A percentile compares a stretch with the other conserved stretches of the same genome.
These are phyloP conservation scores for Pseudomyrmex sp. DNA, from an alignment of 1,140 invertebrate genomes.

Conservation along the genomic window DNA sequence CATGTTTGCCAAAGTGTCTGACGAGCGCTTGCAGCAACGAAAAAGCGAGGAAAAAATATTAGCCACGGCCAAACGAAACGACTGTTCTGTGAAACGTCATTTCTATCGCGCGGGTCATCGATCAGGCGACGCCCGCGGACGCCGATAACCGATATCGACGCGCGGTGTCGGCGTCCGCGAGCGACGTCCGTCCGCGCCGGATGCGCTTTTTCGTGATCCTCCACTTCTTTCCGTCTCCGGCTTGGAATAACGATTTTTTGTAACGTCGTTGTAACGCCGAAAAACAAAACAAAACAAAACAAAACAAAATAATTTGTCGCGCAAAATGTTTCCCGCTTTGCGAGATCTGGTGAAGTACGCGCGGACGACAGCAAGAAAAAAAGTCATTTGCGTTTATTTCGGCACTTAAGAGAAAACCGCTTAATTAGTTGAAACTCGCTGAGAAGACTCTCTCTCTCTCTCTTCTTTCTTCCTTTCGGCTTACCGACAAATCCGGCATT, in stretches of 20 bases:
- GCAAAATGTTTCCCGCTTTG: too few relatives aligned
- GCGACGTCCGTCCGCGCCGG: conserved; percentile 63
- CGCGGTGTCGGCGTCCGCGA: conserved; percentile 63
- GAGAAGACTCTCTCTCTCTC: too few relatives aligned
- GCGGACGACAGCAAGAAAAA: not conserved
- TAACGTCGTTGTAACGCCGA: conserved; percentile 18
- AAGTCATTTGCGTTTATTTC: not conserved
- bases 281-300: not conserved
- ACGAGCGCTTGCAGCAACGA: not conserved
- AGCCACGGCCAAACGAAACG: conserved; percentile 63
- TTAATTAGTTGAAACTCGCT: not conserved
- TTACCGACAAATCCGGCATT: conserved; percentile 4
- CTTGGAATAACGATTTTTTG: conserved; percentile 60
- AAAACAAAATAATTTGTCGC: not conserved
- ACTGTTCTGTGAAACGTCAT: conserved; percentile 71
- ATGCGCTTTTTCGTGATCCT: conserved; percentile 49
- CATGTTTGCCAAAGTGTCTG: conserved; percentile 25
- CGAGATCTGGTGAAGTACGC: too few relatives aligned
- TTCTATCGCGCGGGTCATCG: conserved; percentile 73
- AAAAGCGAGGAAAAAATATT: conserved; percentile 22
- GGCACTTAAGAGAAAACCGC: not conserved
- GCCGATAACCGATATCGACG: conserved; percentile 75
- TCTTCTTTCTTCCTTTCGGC: too few relatives aligned
- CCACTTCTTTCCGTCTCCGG: conserved; percentile 51
- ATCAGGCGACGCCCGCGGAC: conserved; percentile 66